These are phyloP conservation scores for Bubo bubo DNA, from an alignment of 2,113 vertebrate species.

Conservation along the genomic window DNA sequence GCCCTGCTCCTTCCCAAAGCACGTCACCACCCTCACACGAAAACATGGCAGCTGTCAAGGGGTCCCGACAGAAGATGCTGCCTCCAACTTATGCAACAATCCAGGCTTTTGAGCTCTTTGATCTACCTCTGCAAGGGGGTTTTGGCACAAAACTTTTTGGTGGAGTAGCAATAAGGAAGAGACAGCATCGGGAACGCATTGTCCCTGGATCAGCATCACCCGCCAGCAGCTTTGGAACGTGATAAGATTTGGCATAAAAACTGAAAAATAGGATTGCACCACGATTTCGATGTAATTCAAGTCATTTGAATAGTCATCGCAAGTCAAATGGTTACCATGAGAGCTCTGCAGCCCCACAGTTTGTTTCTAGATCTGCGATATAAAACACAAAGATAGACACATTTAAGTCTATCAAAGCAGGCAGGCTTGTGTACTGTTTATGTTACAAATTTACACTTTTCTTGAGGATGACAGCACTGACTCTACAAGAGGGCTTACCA, in stretches of 20 bases:
- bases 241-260: neutral
- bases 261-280: accelerated
- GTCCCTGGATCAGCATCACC: neutral
- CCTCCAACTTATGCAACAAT: neutral
- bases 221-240: accelerated
- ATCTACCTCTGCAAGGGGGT: neutral
- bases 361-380: neutral
- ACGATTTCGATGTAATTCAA: neutral
- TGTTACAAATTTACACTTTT: neutral
- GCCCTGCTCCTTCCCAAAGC: neutral
- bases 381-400: neutral
- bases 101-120: neutral
- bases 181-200: accelerated
- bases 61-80: neutral
- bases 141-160: too few relatives aligned
- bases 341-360: neutral
- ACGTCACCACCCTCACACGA: neutral
- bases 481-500: neutral
- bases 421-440: neutral
- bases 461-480: neutral
- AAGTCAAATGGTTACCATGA: neutral
- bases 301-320: neutral
- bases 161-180: neutral
- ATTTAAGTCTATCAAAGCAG: neutral
- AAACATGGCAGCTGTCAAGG: neutral